These are phyloP conservation scores for Drosophila subpulchrella DNA, from an alignment of 1,140 invertebrate species.

Conservation along the genomic window DNA sequence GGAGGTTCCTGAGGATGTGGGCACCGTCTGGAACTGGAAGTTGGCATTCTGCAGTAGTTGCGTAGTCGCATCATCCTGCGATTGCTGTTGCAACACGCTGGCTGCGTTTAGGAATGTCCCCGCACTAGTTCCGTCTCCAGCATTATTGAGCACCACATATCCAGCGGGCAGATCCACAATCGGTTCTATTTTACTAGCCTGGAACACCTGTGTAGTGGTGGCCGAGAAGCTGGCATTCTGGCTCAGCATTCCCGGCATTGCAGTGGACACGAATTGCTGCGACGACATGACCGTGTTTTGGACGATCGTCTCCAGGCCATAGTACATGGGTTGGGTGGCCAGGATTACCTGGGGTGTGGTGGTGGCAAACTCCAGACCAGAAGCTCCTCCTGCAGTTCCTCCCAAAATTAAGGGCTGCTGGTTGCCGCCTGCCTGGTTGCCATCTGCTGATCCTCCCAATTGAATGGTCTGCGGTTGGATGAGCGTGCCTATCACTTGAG, in stretches of 20 bases:
- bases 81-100: slow-evolving; percentile 69
- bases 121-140: slow-evolving; percentile 52
- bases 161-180: slow-evolving; percentile 89
- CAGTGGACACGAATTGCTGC: slow-evolving; percentile 91
- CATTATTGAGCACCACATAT: slow-evolving; percentile 90
- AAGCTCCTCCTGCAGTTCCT: slow-evolving; percentile 29
- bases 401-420: slow-evolving; percentile 74
- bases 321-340: slow-evolving; percentile 90
- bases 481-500: slow-evolving; percentile 86
- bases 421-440: slow-evolving; percentile 85
- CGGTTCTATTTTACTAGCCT: slow-evolving; percentile 92
- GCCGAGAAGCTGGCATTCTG: slow-evolving; percentile 92
- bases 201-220: slow-evolving; percentile 90
- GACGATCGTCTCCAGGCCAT: slow-evolving; percentile 92
- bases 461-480: slow-evolving; percentile 87
- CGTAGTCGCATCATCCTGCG: slow-evolving; percentile 51
- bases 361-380: slow-evolving; percentile 88
- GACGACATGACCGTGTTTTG: slow-evolving; percentile 94
- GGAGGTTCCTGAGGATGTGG: slow-evolving; percentile 24
- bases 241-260: slow-evolving; percentile 90
- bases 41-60: slow-evolving; percentile 65
- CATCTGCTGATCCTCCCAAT: slow-evolving; percentile 58
- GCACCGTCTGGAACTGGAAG: slow-evolving; percentile 64
- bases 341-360: slow-evolving; percentile 89
- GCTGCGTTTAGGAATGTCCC: slow-evolving; percentile 62